Percentiles rank a stretch among this genome's conserved stretches.
phyloP scores from a whole-genome alignment of 2,797 vertebrate genomes.

The Periophthalmus magnuspinnatus region DNA sequence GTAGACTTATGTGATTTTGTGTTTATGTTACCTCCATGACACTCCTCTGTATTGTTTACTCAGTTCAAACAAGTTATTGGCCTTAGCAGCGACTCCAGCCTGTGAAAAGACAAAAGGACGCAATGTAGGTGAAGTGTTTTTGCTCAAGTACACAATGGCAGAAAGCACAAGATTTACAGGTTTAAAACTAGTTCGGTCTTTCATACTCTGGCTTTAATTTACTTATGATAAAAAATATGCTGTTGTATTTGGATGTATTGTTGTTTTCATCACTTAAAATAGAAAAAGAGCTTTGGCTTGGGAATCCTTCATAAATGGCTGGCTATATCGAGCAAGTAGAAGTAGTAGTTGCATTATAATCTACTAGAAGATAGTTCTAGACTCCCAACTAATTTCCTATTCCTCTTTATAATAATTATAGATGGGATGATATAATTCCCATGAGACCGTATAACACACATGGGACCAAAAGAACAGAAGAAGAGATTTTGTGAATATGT shows the following conservation, averaged over 20 bases:
- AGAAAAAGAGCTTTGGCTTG: too few species aligned
- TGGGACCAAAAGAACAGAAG: too few species aligned
- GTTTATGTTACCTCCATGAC: constrained; percentile 85
- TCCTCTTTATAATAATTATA: too few species aligned
- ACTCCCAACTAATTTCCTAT: not conserved
- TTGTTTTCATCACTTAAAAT: too few species aligned
- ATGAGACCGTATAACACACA: too few species aligned
- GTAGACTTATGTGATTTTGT: not conserved
- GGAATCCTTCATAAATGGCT: too few species aligned
- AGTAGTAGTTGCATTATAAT: not conserved
- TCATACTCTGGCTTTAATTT: too few species aligned
- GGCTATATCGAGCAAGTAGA: not conserved
- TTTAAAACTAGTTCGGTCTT: not conserved
- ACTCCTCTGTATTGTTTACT: constrained; percentile 79
- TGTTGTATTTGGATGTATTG: too few species aligned
- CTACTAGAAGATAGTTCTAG: too few species aligned
- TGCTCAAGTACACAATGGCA: not conserved
- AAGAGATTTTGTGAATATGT: too few species aligned
- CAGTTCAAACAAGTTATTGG: constrained; percentile 50
- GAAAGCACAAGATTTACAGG: not conserved
- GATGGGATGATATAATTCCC: too few species aligned
- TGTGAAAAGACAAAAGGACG: constrained; percentile 43
- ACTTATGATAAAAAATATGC: too few species aligned
- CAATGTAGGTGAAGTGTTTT: not conserved
- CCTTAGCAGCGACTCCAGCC: constrained; percentile 79